Evolutionary conservation across 2,113 vertebrate genomes (phyloP).

Genomic region (Laticauda laticaudata): DNA sequence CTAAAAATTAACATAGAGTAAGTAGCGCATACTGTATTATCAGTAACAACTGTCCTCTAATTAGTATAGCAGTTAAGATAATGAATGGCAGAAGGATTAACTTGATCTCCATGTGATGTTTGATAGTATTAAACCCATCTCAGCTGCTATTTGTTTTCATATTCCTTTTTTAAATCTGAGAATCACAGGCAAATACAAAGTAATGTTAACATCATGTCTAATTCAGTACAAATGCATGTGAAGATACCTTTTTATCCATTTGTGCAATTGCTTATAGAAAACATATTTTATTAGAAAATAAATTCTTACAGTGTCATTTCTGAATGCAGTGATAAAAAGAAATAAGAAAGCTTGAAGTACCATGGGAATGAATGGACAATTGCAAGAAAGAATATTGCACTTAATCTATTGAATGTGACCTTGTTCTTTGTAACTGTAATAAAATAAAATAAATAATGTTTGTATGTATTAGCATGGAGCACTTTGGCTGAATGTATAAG

Average conservation of each 20-base stretch:
- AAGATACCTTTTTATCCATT: constrained; percentile 15
- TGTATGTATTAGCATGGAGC: constrained; percentile 14
- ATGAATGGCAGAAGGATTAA: neutral
- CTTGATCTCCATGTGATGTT: neutral
- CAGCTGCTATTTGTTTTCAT: neutral
- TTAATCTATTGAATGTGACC: constrained; percentile 28
- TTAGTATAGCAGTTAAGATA: neutral
- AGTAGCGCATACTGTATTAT: neutral
- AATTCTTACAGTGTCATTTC: neutral
- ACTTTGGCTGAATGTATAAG: neutral
- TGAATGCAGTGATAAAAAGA: neutral
- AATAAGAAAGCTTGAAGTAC: neutral
- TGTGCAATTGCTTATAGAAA: neutral
- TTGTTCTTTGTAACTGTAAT: constrained; percentile 32
- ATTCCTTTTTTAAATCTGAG: neutral
- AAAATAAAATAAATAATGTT: constrained; percentile 38
- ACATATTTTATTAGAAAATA: neutral
- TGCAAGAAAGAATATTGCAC: neutral
- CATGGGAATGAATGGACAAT: constrained; percentile 7
- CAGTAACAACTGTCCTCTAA: neutral
- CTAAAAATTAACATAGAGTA: neutral
- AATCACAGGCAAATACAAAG: neutral
- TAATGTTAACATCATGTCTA: neutral
- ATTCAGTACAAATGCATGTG: neutral
- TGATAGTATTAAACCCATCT: neutral